Percentiles rank a stretch among this genome's conserved stretches.
Evolutionary conservation across 1,140 invertebrate genomes (phyloP).

Genomic region (Drosophila subobscura): DNA sequence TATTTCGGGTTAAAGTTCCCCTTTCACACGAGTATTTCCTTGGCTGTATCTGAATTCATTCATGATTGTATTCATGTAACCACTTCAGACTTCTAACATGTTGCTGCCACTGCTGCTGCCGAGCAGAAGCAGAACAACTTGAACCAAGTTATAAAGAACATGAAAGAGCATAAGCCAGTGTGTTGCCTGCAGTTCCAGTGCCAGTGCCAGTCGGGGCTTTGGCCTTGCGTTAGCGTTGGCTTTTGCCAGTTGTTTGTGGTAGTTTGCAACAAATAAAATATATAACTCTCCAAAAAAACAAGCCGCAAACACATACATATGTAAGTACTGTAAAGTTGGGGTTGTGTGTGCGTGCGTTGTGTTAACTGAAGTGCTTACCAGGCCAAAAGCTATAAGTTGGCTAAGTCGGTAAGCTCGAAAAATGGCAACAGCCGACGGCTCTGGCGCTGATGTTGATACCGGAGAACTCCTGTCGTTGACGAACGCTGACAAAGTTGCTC

Average conservation of each 20-base stretch:
- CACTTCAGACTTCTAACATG: constrained; percentile 44
- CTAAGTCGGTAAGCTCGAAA: constrained; percentile 70
- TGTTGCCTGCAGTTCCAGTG: constrained; percentile 4
- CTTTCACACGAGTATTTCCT: constrained; percentile 2
- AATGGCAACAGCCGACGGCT: constrained; percentile 66
- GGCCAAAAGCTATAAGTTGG: constrained; percentile 64
- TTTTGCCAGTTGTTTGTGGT: constrained; percentile 45
- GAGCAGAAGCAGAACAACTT: constrained; percentile 13
- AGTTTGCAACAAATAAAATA: constrained; percentile 46
- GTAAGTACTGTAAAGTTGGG: neutral
- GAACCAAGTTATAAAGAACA: constrained; percentile 41
- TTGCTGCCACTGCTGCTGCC: constrained; percentile 11
- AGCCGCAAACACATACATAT: constrained; percentile 14
- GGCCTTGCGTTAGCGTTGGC: constrained; percentile 17
- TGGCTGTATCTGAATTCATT: constrained; percentile 5
- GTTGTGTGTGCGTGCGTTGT: constrained; percentile 27
- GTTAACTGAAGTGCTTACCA: constrained; percentile 50
- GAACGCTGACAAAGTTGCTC: constrained; percentile 66
- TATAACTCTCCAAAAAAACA: constrained; percentile 33
- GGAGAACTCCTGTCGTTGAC: constrained; percentile 62
- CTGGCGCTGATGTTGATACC: neutral
- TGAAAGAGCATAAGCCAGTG: constrained; percentile 28
- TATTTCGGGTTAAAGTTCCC: constrained; percentile 20
- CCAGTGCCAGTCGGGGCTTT: constrained; percentile 25
- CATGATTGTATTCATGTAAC: constrained; percentile 24